Evolutionary conservation across 1,140 invertebrate genomes (phyloP).

Genomic region (Zaprionus taronus): DNA sequence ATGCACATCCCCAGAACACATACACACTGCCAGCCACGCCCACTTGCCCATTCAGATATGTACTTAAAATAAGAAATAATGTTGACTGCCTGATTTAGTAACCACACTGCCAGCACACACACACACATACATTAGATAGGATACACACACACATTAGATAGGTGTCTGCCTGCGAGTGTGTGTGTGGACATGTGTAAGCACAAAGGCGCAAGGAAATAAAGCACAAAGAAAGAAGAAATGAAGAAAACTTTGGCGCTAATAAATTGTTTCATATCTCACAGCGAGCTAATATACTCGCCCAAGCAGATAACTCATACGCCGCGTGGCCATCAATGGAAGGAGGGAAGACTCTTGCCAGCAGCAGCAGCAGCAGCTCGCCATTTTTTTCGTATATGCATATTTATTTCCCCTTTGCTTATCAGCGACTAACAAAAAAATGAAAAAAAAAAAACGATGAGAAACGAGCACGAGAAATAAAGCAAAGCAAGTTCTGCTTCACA

Average conservation of each 20-base stretch:
- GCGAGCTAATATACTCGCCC: constrained; percentile 52
- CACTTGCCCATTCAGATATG: constrained; percentile 34
- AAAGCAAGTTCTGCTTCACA: constrained; percentile 47
- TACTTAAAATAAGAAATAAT: constrained; percentile 79
- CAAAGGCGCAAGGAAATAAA: constrained; percentile 47
- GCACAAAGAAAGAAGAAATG: constrained; percentile 69
- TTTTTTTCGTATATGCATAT: constrained; percentile 72
- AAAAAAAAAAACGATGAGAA: constrained; percentile 19
- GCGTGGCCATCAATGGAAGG: constrained; percentile 42
- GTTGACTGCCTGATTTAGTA: constrained; percentile 74
- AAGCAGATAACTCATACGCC: constrained; percentile 75
- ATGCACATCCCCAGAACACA: constrained; percentile 58
- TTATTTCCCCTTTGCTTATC: constrained; percentile 79
- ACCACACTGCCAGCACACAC: constrained; percentile 36
- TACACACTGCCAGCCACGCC: constrained; percentile 4
- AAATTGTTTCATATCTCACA: constrained; percentile 77
- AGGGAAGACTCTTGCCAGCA: constrained; percentile 14
- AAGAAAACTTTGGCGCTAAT: constrained; percentile 77
- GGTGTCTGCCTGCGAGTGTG: background rate
- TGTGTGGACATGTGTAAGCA: constrained; percentile 36
- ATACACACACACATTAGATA: background rate
- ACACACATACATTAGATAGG: background rate
- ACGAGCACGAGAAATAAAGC: constrained; percentile 59
- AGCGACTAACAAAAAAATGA: constrained; percentile 62
- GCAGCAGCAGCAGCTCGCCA: constrained; percentile 15